Evolutionary conservation across 2,797 vertebrate species (phyloP).

Genomic region (Pseudochirops corinnae): DNA sequence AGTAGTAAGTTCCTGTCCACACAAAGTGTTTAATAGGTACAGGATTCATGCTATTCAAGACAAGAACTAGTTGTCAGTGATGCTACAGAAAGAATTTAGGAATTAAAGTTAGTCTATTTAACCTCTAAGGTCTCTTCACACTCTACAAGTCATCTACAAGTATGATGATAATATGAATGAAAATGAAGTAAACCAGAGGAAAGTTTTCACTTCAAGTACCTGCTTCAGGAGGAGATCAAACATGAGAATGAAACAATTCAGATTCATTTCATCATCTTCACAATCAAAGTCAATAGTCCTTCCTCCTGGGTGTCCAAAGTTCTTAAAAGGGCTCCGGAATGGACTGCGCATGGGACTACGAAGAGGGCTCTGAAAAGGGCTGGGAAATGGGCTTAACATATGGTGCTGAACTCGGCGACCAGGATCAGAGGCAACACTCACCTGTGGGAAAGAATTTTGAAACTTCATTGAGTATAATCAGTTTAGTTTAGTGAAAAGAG

Average conservation of each 20-base stretch:
- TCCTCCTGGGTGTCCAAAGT: conserved; percentile 92
- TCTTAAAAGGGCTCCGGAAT: conserved; percentile 95
- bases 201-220: conserved; percentile 86
- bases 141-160: neutral
- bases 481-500: neutral
- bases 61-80: neutral
- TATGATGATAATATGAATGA: neutral
- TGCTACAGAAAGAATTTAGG: neutral
- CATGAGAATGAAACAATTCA: conserved; percentile 99
- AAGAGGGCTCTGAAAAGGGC: conserved; percentile 97
- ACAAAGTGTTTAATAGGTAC: neutral
- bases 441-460: conserved; percentile 84
- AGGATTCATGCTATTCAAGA: neutral
- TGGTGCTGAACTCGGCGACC: conserved; percentile 94
- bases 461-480: neutral
- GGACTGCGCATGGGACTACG: conserved; percentile 92
- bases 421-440: conserved; percentile 97
- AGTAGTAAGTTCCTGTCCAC: neutral
- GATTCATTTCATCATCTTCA: conserved; percentile 99
- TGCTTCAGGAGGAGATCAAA: conserved; percentile 99
- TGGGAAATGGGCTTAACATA: conserved; percentile 96
- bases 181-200: conserved; percentile 56
- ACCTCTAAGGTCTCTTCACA: neutral
- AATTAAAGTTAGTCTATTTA: neutral
- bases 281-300: conserved; percentile 96